Conservation (phyloP, 2,113 vertebrate species). For the Microcebus griseorufus region DNA sequence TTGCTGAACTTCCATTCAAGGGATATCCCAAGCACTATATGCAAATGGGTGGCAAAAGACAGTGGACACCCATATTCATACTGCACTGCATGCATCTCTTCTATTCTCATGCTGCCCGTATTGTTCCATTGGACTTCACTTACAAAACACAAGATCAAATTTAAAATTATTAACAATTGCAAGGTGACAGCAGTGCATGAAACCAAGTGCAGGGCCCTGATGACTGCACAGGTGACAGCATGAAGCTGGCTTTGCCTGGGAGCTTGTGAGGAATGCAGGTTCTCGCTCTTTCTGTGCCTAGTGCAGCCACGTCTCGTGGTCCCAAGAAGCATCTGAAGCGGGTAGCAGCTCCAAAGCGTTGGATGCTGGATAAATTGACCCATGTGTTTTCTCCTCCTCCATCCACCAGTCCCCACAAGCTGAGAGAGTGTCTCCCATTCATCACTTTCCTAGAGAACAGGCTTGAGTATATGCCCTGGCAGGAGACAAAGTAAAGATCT, state of each 20-base stretch:
- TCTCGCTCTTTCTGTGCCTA: neutral
- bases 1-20: neutral
- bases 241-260: neutral
- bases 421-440: too few relatives aligned
- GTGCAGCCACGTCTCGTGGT: too few relatives aligned
- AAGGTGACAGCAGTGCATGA: neutral
- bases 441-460: too few relatives aligned
- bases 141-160: neutral
- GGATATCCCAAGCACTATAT: neutral
- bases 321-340: too few relatives aligned
- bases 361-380: too few relatives aligned
- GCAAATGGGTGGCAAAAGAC: neutral
- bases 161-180: neutral
- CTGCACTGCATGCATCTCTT: neutral
- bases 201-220: neutral
- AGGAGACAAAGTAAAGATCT: too few relatives aligned
- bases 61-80: neutral
- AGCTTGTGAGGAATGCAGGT: neutral
- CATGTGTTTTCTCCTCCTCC: too few relatives aligned
- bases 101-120: neutral
- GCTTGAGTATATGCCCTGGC: too few relatives aligned
- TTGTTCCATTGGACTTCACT: neutral
- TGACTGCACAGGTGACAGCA: neutral
- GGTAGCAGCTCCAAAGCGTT: too few relatives aligned
- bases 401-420: too few relatives aligned